These are phyloP conservation scores for Microdon myrmicae DNA, from an alignment of 2,888 invertebrate species.

Conservation along the genomic window DNA sequence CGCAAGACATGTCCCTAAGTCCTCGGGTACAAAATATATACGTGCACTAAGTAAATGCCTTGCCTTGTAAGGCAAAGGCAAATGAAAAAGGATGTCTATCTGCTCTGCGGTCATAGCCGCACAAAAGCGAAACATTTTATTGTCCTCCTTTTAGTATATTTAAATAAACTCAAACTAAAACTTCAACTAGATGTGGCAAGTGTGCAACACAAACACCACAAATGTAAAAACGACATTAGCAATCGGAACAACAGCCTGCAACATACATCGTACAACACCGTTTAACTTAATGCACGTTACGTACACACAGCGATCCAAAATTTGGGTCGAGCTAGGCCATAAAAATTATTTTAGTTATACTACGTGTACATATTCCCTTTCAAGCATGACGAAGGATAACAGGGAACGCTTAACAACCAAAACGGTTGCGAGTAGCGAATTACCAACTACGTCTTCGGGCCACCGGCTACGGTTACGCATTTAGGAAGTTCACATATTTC, in stretches of 20 bases:
- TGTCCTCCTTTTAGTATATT: conserved; percentile 32
- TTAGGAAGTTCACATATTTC: conserved; percentile 37
- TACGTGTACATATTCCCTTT: conserved; percentile 12
- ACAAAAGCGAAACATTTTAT: conserved; percentile 43
- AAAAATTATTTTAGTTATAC: conserved; percentile 36
- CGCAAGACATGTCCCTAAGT: conserved; percentile 29
- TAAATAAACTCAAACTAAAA: conserved; percentile 27
- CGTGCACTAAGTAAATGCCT: conserved; percentile 25
- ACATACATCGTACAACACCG: conserved; percentile 18
- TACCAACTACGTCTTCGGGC: no score
- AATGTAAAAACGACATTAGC: conserved; percentile 24
- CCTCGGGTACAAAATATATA: conserved; percentile 42
- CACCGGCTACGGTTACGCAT: conserved; percentile 40
- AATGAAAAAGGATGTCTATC: conserved; percentile 47
- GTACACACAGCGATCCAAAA: conserved; percentile 10
- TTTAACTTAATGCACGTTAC: not conserved
- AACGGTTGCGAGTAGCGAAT: conserved; percentile 15
- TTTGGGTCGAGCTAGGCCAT: conserved; percentile 41
- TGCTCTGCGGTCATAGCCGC: conserved; percentile 45
- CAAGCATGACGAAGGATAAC: not conserved
- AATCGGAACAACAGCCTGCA: conserved; percentile 6
- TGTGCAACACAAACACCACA: conserved; percentile 22
- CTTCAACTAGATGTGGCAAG: conserved; percentile 13
- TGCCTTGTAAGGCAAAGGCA: no score
- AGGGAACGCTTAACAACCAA: conserved; percentile 1